phyloP scores from a whole-genome alignment of 2,113 vertebrate species.

The Parus major region DNA sequence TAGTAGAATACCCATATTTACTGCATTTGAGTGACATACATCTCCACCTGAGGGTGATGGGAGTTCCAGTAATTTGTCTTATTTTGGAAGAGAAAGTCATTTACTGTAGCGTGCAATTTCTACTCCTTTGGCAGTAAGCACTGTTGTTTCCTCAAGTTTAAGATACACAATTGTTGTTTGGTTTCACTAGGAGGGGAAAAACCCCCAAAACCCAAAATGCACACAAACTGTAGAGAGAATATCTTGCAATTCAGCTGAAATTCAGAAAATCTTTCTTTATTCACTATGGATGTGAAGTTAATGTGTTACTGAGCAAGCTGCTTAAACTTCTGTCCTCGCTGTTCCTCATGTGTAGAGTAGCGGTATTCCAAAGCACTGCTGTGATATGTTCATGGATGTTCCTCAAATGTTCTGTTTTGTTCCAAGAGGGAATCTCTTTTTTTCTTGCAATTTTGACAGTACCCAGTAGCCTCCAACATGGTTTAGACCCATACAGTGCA shows the following conservation, averaged over 20 bases:
- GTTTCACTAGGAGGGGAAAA: neutral
- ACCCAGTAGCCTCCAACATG: neutral
- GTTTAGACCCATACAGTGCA: neutral
- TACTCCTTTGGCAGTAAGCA: neutral
- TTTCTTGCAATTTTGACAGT: neutral
- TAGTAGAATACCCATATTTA: neutral
- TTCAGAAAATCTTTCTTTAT: neutral
- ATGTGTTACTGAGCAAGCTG: neutral
- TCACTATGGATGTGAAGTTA: neutral
- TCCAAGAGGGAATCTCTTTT: neutral
- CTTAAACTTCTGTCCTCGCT: rapidly evolving
- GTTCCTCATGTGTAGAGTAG: neutral
- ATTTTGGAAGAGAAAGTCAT: neutral
- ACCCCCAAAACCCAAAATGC: rapidly evolving
- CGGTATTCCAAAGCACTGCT: neutral
- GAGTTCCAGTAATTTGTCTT: neutral
- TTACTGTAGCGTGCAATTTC: neutral
- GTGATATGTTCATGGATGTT: neutral
- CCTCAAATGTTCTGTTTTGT: neutral
- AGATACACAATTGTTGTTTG: neutral
- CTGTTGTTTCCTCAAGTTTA: neutral
- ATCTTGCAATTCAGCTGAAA: neutral
- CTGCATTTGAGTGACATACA: neutral
- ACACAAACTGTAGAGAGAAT: neutral
- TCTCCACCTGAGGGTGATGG: neutral